These are phyloP conservation scores for Paradoxurus hermaphroditus DNA, from an alignment of 2,113 vertebrate species.

Conservation along the genomic window DNA sequence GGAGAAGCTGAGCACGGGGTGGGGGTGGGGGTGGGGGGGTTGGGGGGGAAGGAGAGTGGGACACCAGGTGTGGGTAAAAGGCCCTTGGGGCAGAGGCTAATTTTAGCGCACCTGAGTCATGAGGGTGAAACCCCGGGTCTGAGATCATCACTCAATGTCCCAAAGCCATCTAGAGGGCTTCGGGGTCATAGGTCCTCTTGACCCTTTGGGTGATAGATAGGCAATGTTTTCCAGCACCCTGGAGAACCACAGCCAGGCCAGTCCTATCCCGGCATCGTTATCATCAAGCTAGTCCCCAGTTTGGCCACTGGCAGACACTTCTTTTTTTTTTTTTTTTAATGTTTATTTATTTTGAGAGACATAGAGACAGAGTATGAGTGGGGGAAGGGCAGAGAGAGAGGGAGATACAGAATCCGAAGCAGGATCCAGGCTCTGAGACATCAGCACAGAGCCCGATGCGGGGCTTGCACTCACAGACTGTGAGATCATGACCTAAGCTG, in stretches of 20 bases:
- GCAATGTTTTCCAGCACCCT: background rate
- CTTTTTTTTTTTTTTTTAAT: no score
- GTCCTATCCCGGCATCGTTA: background rate
- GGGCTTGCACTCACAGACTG: no score
- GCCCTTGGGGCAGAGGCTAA: background rate
- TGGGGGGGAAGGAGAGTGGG: background rate
- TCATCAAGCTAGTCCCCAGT: background rate
- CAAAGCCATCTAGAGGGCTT: background rate
- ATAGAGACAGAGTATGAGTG: no score
- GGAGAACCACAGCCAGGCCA: no score
- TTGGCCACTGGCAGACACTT: background rate
- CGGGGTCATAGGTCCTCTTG: background rate
- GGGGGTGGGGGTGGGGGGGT: no score
- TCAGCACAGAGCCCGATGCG: no score
- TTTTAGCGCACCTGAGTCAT: background rate
- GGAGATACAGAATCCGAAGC: no score
- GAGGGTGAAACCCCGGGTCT: background rate
- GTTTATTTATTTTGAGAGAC: no score
- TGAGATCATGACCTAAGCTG: no score
- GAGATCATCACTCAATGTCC: background rate
- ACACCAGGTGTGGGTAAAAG: background rate
- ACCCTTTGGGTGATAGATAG: background rate
- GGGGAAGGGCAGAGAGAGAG: no score
- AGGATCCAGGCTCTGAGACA: no score
- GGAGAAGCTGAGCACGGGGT: no score